Evolutionary conservation across 2,888 invertebrate species (phyloP), one percentile per base, ranked within the genome.

Genomic region (Drosophila picticornis): DNA sequence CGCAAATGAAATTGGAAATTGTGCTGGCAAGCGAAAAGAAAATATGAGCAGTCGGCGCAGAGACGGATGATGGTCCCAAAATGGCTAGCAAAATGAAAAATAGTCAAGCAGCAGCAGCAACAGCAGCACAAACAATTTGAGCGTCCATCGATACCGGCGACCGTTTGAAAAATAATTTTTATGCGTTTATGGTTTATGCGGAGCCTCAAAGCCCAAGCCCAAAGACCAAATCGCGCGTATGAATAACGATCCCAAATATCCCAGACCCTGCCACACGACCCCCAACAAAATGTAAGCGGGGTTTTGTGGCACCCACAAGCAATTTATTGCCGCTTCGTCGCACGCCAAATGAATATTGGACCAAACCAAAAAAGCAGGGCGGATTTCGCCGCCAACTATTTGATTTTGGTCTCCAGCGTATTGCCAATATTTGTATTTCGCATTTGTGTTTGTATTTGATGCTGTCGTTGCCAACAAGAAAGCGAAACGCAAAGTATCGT

Each of bases 1-100:
- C 90, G 73, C 88, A 88, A 90, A 88, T 88, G 87, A 88, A 88
- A 88, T 88, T 88, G 90, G 87, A 88, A 88, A 88, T 88, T 88
- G 80, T 82, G 86, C 80, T 81, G 85, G 90, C 83, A 70, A 77
- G 81, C 88, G 88, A 90, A 86, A 90, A 81, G 90, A 85, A 86
- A 90, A 88, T 88, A 90, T 77, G 77, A 56, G 72, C 79, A 72
- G 64, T 72, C 78, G 65, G 67, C 69, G 50, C 29, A 40, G 63
- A 59, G 50, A 55, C 40, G 80, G 69, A 83, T 80, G 70, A 76
- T 55, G 55, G n/a, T 27, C 25, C 62, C 80, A 65, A 69, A 67
- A 69, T 74, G 68, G 78, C 82, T 77, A 83, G 70, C 75, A 74
- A 85, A 87, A 85, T 86, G 85, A 86, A 86, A 86, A 86, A 86